Percentiles rank a stretch among this genome's conserved stretches.
Evolutionary conservation across 2,797 vertebrate species (phyloP).

Genomic region (Vultur gryphus): DNA sequence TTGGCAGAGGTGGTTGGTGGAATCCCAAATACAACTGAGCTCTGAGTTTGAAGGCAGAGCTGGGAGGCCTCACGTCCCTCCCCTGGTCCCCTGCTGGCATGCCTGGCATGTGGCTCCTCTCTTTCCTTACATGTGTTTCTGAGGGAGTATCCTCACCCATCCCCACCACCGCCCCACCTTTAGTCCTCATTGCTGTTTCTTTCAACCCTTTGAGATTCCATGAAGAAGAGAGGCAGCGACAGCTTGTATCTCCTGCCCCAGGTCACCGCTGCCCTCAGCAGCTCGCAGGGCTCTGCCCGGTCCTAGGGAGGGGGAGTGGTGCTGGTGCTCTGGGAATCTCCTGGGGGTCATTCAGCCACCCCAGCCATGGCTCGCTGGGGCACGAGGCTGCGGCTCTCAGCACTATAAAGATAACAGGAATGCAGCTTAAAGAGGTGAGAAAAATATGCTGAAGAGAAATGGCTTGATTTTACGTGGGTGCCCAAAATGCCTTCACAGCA

Average conservation of each 20-base stretch:
- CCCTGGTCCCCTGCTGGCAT: not conserved
- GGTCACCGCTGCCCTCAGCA: not conserved
- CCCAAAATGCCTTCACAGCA: not conserved
- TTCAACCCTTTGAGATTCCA: not conserved
- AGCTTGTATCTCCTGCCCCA: not conserved
- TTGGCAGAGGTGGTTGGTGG: not conserved
- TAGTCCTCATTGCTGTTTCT: not conserved
- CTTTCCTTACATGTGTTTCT: not conserved
- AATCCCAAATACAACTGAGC: not conserved
- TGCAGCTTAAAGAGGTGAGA: not conserved
- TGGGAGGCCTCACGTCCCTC: not conserved
- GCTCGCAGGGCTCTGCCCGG: not conserved
- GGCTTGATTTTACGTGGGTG: not conserved
- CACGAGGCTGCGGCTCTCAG: not conserved
- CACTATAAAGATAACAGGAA: not conserved
- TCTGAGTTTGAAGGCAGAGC: not conserved
- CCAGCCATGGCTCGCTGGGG: fast-evolving
- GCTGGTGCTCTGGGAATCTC: not conserved
- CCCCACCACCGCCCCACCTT: not conserved
- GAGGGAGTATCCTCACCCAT: not conserved
- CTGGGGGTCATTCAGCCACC: not conserved
- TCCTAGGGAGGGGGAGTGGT: not conserved
- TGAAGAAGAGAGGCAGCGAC: not conserved
- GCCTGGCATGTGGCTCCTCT: not conserved
- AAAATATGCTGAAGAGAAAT: not conserved